phyloP scores from a whole-genome alignment of 1,140 invertebrate genomes.

The Trichonephila inaurata region DNA sequence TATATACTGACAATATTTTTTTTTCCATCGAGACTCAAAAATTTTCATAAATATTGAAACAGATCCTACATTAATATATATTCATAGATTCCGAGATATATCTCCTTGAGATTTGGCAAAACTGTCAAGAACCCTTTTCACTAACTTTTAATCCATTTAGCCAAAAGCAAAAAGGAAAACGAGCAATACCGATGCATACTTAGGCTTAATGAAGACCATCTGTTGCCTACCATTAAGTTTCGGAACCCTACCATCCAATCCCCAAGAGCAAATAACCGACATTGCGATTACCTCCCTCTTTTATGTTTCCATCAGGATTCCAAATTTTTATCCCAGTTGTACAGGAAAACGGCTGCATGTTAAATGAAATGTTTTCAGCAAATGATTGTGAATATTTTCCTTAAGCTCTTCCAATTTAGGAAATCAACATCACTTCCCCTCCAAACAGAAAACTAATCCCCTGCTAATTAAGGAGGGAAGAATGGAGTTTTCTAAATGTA shows the following conservation, averaged over 20 bases:
- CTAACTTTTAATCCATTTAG: neutral
- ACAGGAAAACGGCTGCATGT: neutral
- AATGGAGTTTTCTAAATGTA: constrained; percentile 27
- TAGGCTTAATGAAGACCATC: neutral
- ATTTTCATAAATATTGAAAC: no score
- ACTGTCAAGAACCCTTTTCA: neutral
- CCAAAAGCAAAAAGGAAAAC: neutral
- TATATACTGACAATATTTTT: no score
- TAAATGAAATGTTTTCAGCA: constrained; percentile 47
- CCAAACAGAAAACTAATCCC: neutral
- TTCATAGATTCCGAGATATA: no score
- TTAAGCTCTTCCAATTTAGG: constrained; percentile 5
- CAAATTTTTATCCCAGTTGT: neutral
- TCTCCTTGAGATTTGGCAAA: neutral
- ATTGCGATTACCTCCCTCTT: neutral
- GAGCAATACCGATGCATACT: neutral
- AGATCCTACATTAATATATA: no score
- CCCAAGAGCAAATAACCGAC: neutral
- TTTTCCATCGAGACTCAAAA: no score
- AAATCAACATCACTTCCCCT: neutral
- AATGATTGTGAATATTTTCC: neutral
- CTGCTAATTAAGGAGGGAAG: constrained; percentile 19
- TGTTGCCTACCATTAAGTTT: neutral
- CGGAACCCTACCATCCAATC: neutral
- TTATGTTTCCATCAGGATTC: neutral